Base-by-base conservation (phyloP, 2,888 invertebrate species). In the Chouioia cunea region DNA sequence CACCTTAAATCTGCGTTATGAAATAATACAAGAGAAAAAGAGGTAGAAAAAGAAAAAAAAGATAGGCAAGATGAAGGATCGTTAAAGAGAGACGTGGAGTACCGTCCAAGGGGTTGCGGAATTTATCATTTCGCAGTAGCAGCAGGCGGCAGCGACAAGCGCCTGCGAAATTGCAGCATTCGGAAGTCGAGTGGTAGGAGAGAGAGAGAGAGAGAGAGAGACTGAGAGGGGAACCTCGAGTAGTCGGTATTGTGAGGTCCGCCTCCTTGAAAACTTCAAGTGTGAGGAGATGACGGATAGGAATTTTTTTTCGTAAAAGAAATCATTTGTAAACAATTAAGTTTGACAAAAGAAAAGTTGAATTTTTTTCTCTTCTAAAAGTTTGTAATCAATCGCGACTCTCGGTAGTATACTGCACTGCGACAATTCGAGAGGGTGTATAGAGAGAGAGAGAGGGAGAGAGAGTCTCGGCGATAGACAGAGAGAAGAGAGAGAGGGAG, bases 151-250 rank as follows among this genome's bases (percentile, higher is more conserved):
- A 77, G 77, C 79, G 79, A 81, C 81, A 77, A 80, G 79, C 27
- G 27, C 78, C 79, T 81, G 27, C 27, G 82, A 82, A 82, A 82
- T 81, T 81, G 82, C 81, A 81, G 80, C 81, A 82, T 82, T 82
- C 77, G 78, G 78, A 77, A 80, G 79, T 80, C 78, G 80, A 81
- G 80, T 63, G 57, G 64, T 63, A 56, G 23, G 43, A 64, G 23
- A 10, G 48, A 48, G 57, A 50, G 18, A 43, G 27, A 27, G 27
- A 27, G 27, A 27, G 27, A 27, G 27, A n/a, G n/a, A 27, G 58
- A 47, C n/a, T 0, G 12, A 60, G 36, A 52, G 52, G 52, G 15
- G 52, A 22, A 53, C 27, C 27, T 27, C 27, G 57, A 67, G 56
- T 23, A 53, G 50, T 53, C 67, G 22, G 52, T 47, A 62, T 44